These are phyloP conservation scores for Osmerus eperlanus DNA, from an alignment of 2,113 vertebrate genomes.

Conservation along the genomic window DNA sequence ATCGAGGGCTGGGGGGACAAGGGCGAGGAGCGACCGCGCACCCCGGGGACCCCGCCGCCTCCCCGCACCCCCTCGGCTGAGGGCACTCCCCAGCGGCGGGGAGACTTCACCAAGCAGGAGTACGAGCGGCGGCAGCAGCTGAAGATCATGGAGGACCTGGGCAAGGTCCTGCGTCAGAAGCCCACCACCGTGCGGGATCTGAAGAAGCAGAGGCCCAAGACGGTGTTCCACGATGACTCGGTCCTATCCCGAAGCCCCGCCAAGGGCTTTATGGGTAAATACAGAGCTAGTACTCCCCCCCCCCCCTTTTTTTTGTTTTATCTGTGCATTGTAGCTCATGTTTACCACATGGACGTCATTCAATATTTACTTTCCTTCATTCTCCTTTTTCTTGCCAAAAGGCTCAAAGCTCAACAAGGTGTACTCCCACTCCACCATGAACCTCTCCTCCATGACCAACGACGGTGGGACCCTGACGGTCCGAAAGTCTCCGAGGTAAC, in stretches of 20 bases:
- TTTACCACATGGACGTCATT: conserved; percentile 7
- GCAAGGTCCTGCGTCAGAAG: conserved; percentile 84
- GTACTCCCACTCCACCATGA: conserved; percentile 88
- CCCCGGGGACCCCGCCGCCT: conserved; percentile 52
- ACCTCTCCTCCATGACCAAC: conserved; percentile 83
- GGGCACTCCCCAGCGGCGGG: conserved; percentile 73
- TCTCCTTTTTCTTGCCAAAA: conserved; percentile 37
- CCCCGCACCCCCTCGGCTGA: conserved; percentile 64
- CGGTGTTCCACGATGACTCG: conserved; percentile 85
- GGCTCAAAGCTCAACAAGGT: conserved; percentile 84
- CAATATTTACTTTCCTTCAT: background rate
- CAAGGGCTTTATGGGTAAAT: conserved; percentile 81
- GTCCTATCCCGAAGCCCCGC: conserved; percentile 80
- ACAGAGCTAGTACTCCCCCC: background rate
- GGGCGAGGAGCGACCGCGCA: conserved; percentile 59
- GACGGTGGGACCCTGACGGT: conserved; percentile 73
- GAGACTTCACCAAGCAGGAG: conserved; percentile 83
- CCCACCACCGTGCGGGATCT: conserved; percentile 74
- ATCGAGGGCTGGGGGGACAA: conserved; percentile 63
- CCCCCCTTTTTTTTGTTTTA: background rate
- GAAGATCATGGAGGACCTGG: conserved; percentile 89
- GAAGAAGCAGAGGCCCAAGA: conserved; percentile 81
- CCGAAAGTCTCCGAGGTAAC: conserved; percentile 76
- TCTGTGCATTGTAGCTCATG: background rate
- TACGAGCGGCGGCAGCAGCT: conserved; percentile 84